Conservation (phyloP, 2,888 invertebrate genomes). For the Thera obeliscata region DNA sequence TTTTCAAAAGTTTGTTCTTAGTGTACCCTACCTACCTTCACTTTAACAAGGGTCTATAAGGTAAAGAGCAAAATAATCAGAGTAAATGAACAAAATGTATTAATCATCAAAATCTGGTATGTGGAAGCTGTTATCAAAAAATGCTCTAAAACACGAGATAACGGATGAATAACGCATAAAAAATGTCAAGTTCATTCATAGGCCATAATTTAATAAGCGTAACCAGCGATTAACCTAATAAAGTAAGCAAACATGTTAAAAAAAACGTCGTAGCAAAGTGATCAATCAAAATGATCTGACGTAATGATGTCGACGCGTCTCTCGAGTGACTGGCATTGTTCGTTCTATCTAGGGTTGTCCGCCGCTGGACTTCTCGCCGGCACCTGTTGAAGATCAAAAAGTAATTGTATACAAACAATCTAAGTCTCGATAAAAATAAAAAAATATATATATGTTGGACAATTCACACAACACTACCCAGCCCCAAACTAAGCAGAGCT, state of each 20-base stretch:
- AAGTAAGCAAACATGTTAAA: constrained; percentile 28
- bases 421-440: too few species aligned
- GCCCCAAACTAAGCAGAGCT: too few species aligned
- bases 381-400: too few species aligned
- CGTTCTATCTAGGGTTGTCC: constrained; percentile 30
- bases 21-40: too few species aligned
- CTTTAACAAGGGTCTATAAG: too few species aligned
- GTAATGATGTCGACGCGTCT: constrained; percentile 47
- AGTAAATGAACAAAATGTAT: too few species aligned
- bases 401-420: too few species aligned
- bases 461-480: too few species aligned
- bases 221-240: constrained; percentile 27
- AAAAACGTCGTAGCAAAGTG: constrained; percentile 18
- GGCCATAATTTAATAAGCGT: constrained; percentile 16
- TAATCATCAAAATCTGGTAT: background rate
- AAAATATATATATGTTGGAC: too few species aligned
- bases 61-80: background rate
- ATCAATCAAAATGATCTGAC: constrained; percentile 50
- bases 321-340: constrained; percentile 32
- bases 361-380: too few species aligned
- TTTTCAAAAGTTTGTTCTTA: too few species aligned
- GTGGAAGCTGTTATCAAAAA: background rate
- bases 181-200: constrained; percentile 24
- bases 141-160: background rate
- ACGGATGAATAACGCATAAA: background rate